Conservation (phyloP, 2,888 invertebrate genomes). For the Drosophila nr. perissopoda region DNA sequence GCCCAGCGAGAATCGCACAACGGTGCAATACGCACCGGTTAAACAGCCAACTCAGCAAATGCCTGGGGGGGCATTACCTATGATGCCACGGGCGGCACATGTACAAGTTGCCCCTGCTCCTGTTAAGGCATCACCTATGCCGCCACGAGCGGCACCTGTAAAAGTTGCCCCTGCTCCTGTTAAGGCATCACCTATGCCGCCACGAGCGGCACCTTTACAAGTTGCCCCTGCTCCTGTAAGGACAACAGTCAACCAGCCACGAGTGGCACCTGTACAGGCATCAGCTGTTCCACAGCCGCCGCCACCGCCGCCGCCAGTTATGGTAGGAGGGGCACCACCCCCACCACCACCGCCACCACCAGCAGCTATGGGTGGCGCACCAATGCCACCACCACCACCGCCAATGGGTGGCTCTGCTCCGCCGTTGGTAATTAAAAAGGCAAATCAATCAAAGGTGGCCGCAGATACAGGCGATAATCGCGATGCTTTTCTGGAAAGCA, state of each 20-base stretch:
- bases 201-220: background rate
- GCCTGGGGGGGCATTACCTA: background rate
- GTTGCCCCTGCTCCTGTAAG: background rate
- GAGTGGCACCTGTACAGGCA: background rate
- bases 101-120: background rate
- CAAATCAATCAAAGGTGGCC: constrained; percentile 31
- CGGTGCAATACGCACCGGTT: constrained; percentile 20
- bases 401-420: constrained; percentile 15
- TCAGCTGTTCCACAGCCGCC: background rate
- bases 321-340: background rate
- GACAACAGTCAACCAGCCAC: constrained; percentile 18
- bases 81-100: constrained; percentile 9
- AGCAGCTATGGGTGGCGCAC: constrained; percentile 34
- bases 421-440: constrained; percentile 36
- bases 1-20: constrained; percentile 24
- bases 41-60: constrained; percentile 33
- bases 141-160: background rate
- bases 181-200: constrained; percentile 17
- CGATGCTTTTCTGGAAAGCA: constrained; percentile 77
- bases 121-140: background rate
- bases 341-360: constrained; percentile 42
- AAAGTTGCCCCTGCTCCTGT: constrained; percentile 4
- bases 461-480: constrained; percentile 46
- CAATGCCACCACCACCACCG: constrained; percentile 54
- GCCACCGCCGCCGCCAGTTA: background rate